Conservation (phyloP, 2,113 vertebrate genomes). For the Bungarus multicinctus region DNA sequence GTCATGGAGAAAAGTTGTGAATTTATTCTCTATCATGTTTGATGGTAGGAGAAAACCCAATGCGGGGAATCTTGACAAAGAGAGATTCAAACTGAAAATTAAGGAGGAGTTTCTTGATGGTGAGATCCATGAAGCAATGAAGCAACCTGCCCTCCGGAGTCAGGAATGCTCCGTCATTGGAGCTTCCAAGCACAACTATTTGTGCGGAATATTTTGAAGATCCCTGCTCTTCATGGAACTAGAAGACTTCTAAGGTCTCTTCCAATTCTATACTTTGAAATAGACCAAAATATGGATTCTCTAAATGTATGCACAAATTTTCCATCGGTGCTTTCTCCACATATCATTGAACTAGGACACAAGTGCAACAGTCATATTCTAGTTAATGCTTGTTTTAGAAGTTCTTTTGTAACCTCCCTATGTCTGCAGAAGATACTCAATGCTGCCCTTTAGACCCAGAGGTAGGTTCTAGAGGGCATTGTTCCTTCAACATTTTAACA, state of each 20-base stretch:
- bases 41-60: too few relatives aligned
- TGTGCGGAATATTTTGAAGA: slow-evolving; percentile 11
- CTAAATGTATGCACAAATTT: background rate
- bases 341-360: background rate
- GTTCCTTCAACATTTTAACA: background rate
- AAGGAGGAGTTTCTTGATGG: background rate
- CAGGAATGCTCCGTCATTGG: background rate
- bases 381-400: background rate
- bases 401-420: background rate
- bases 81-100: too few relatives aligned
- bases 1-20: too few relatives aligned
- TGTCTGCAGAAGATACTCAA: background rate
- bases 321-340: background rate
- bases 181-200: background rate
- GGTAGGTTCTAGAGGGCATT: background rate
- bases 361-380: background rate
- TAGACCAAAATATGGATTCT: background rate
- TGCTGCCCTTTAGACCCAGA: too few relatives aligned
- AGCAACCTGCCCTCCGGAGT: background rate
- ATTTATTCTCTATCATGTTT: too few relatives aligned
- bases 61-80: too few relatives aligned
- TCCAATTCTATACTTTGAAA: background rate
- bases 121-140: background rate
- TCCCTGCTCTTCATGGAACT: background rate
- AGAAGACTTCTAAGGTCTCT: slow-evolving; percentile 36